These are phyloP conservation scores for Pelosia muscerda DNA, from an alignment of 2,888 invertebrate species.

Conservation along the genomic window DNA sequence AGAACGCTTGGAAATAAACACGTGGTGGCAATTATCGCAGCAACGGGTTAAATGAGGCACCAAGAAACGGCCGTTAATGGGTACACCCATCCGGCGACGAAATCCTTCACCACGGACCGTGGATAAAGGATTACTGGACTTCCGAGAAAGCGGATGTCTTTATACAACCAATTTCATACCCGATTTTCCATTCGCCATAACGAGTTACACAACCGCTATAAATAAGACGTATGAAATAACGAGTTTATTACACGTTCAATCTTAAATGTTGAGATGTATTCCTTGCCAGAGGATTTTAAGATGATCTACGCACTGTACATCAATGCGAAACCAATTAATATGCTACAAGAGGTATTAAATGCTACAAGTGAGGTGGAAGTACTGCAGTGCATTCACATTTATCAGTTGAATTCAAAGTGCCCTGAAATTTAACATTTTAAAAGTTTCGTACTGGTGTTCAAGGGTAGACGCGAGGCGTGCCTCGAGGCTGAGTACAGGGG, in stretches of 20 bases:
- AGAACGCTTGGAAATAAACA: constrained; percentile 84
- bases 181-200: constrained; percentile 59
- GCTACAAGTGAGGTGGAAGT: constrained; percentile 39
- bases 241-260: constrained; percentile 59
- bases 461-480: constrained; percentile 53
- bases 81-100: constrained; percentile 80
- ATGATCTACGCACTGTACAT: constrained; percentile 41
- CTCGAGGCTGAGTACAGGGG: constrained; percentile 58
- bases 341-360: constrained; percentile 47
- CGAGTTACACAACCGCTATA: constrained; percentile 65
- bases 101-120: constrained; percentile 62
- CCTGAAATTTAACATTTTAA: constrained; percentile 67
- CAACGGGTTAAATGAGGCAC: constrained; percentile 86
- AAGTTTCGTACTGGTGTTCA: constrained; percentile 56
- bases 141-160: constrained; percentile 69
- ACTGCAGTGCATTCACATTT: constrained; percentile 53
- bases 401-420: constrained; percentile 57
- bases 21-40: constrained; percentile 86
- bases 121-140: constrained; percentile 70
- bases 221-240: constrained; percentile 63
- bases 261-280: constrained; percentile 32
- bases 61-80: constrained; percentile 83
- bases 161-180: constrained; percentile 60
- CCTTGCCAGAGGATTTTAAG: constrained; percentile 56
- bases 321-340: constrained; percentile 25